Evolutionary conservation across 2,113 vertebrate species (phyloP).

Genomic region (Platysteira castanea): DNA sequence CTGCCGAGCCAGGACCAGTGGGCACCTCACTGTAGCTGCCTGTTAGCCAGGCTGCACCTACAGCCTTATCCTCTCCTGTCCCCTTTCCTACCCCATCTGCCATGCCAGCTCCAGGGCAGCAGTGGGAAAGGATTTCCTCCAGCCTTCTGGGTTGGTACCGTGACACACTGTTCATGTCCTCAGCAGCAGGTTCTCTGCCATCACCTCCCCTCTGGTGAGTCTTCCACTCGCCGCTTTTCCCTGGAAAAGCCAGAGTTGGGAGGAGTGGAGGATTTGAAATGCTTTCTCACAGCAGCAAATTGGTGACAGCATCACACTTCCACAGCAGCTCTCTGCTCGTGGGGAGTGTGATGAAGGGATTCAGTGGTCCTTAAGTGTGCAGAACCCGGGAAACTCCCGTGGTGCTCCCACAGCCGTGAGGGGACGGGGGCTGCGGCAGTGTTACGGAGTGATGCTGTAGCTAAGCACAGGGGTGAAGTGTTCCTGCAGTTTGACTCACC

Average conservation of each 20-base stretch:
- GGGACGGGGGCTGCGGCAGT: not conserved
- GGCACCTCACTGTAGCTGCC: not conserved
- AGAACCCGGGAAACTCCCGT: accelerated
- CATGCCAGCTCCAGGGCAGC: accelerated
- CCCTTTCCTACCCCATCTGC: accelerated
- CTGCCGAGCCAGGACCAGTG: not conserved
- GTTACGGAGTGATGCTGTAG: not conserved
- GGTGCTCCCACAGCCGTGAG: not conserved
- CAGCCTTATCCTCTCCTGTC: not conserved
- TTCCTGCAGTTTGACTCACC: not conserved
- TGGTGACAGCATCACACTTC: not conserved
- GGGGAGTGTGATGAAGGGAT: not conserved
- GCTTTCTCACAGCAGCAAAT: not conserved
- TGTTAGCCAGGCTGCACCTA: not conserved
- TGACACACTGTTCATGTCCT: not conserved
- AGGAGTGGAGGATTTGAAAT: not conserved
- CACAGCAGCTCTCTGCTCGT: not conserved
- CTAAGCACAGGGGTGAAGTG: not conserved
- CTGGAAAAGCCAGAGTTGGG: not conserved
- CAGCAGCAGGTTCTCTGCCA: not conserved
- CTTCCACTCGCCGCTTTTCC: not conserved
- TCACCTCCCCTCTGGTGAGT: not conserved
- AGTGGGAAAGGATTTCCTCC: not conserved
- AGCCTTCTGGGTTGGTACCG: not conserved
- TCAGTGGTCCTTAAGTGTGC: not conserved